phyloP scores from a whole-genome alignment of 2,797 vertebrate genomes.

The Channa striata region DNA sequence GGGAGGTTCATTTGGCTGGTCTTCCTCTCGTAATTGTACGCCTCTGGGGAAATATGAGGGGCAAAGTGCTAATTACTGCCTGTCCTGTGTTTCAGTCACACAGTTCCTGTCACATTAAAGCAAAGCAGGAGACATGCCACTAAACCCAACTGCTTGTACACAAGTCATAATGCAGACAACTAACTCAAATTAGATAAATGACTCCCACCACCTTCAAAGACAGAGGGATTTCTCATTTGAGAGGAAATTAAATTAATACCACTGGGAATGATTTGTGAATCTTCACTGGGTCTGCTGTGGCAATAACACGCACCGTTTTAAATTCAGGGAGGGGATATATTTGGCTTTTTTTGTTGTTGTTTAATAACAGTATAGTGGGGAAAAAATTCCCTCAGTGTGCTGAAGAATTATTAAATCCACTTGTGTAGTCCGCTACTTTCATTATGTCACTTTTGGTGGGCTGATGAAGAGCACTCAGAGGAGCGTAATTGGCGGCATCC shows the following conservation, averaged over 20 bases:
- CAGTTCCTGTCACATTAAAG: slow-evolving; percentile 48
- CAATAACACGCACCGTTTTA: slow-evolving; percentile 38
- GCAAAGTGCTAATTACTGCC: slow-evolving; percentile 43
- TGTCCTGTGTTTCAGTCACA: slow-evolving; percentile 39
- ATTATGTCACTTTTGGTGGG: slow-evolving; percentile 68
- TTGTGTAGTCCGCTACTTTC: slow-evolving; percentile 54
- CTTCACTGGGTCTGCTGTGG: slow-evolving; percentile 45
- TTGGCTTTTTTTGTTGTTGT: slow-evolving; percentile 55
- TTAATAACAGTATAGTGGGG: slow-evolving; percentile 66
- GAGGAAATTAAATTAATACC: slow-evolving; percentile 73
- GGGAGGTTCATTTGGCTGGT: no score
- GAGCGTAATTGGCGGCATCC: slow-evolving; percentile 66
- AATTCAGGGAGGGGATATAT: slow-evolving; percentile 40
- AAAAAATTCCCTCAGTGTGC: slow-evolving; percentile 46
- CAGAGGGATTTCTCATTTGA: slow-evolving; percentile 66
- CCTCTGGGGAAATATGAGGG: background rate
- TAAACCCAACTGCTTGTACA: slow-evolving; percentile 44
- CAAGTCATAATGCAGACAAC: slow-evolving; percentile 64
- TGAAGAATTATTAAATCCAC: slow-evolving; percentile 68
- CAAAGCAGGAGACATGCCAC: slow-evolving; percentile 26
- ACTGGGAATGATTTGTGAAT: slow-evolving; percentile 51
- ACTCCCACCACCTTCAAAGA: slow-evolving; percentile 68
- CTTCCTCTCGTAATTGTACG: no score
- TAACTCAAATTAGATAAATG: slow-evolving; percentile 69
- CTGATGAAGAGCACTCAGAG: slow-evolving; percentile 57